Conservation (phyloP, 2,113 vertebrate species). For the Toxostoma redivivum region DNA sequence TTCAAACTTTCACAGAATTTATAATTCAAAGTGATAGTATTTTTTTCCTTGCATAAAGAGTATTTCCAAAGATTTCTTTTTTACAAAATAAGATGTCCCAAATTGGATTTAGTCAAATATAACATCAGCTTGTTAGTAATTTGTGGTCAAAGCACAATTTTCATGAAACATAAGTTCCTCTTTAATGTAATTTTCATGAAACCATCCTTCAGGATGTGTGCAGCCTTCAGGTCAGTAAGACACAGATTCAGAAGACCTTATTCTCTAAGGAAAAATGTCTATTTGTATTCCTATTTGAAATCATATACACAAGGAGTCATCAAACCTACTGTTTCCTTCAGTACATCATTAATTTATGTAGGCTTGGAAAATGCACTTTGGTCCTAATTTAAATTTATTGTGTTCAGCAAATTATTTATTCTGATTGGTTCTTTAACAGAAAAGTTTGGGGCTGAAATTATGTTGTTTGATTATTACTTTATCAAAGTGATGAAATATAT, state of each 20-base stretch:
- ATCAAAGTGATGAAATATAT: not conserved
- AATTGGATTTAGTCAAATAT: not conserved
- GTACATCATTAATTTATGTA: not conserved
- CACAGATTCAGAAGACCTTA: not conserved
- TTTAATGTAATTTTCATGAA: conserved; percentile 32
- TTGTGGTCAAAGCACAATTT: not conserved
- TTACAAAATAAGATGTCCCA: not conserved
- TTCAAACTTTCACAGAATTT: not conserved
- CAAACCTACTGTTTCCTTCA: not conserved
- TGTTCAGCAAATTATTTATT: not conserved
- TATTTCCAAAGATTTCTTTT: not conserved
- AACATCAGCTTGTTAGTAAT: not conserved
- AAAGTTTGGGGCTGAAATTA: not conserved
- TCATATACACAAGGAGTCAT: not conserved
- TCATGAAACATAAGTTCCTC: not conserved
- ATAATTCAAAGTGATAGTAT: not conserved
- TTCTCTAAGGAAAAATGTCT: not conserved
- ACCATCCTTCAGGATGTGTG: not conserved
- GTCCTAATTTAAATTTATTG: not conserved
- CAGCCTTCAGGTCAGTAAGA: conserved; percentile 9
- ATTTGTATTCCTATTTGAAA: conserved; percentile 2
- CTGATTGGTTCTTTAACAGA: not conserved
- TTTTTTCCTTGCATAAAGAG: not conserved
- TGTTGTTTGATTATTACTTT: not conserved
- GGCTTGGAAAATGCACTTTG: not conserved